A percentile compares a stretch with the other conserved stretches of the same genome.
Evolutionary conservation across 2,888 invertebrate species (phyloP).

Genomic region (Heteromyza rotundicornis): DNA sequence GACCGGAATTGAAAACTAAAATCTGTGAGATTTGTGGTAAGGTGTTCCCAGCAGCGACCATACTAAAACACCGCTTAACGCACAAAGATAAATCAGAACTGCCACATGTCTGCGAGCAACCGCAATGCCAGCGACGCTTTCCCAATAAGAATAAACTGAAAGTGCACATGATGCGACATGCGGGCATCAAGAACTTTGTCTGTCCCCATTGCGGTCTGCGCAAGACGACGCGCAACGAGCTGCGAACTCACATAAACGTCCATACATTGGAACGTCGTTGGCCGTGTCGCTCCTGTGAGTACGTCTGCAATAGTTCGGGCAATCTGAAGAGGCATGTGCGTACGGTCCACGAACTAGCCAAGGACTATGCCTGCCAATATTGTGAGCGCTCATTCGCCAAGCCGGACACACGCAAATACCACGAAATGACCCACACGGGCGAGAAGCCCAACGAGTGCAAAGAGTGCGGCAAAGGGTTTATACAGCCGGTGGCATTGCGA

Average conservation of each 20-base stretch:
- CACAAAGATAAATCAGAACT: conserved; percentile 45
- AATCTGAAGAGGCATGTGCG: conserved; percentile 39
- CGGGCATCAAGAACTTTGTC: conserved; percentile 42
- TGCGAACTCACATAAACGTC: conserved; percentile 42
- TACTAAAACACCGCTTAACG: conserved; percentile 47
- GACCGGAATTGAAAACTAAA: conserved; percentile 44
- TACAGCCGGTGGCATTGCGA: conserved; percentile 47
- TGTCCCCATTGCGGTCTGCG: conserved; percentile 45
- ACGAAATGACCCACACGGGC: conserved; percentile 48
- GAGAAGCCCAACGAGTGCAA: conserved; percentile 43
- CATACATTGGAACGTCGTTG: conserved; percentile 42
- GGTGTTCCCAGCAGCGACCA: conserved; percentile 43
- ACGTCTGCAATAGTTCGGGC: conserved; percentile 39
- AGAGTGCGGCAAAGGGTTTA: conserved; percentile 41
- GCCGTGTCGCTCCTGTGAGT: conserved; percentile 38
- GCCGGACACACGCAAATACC: conserved; percentile 44
- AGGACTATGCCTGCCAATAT: conserved; percentile 38
- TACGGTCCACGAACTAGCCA: conserved; percentile 42
- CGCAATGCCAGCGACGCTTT: conserved; percentile 34
- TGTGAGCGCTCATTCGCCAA: conserved; percentile 44
- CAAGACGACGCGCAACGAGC: conserved; percentile 41
- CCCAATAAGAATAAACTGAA: conserved; percentile 40
- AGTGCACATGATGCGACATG: conserved; percentile 42
- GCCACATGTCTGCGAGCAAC: conserved; percentile 37
- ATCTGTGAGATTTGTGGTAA: conserved; percentile 55